Conservation (phyloP, 2,113 vertebrate species). For the Reinhardtius hippoglossoides region DNA sequence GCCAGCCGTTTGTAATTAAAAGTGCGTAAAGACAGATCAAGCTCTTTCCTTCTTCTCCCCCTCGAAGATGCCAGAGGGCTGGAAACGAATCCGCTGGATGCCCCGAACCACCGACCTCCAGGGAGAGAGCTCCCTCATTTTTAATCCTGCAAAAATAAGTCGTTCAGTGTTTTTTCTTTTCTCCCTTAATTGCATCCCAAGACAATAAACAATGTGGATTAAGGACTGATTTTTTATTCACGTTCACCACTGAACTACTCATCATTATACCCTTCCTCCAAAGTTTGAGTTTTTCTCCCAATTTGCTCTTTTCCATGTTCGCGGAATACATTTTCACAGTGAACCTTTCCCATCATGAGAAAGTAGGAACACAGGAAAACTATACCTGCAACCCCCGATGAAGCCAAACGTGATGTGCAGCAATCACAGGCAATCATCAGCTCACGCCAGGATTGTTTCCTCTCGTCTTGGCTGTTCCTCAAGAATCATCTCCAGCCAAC, state of each 20-base stretch:
- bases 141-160: slow-evolving; percentile 23
- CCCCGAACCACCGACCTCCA: neutral
- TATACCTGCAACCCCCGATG: neutral
- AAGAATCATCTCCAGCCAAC: slow-evolving; percentile 21
- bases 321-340: neutral
- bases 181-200: slow-evolving; percentile 41
- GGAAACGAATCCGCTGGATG: slow-evolving; percentile 34
- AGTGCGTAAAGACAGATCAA: slow-evolving; percentile 62
- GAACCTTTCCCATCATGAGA: neutral
- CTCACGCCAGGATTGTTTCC: slow-evolving; percentile 25
- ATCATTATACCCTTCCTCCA: neutral
- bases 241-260: slow-evolving; percentile 7
- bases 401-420: slow-evolving; percentile 29
- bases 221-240: slow-evolving; percentile 12
- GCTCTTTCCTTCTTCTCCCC: slow-evolving; percentile 16
- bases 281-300: slow-evolving; percentile 4
- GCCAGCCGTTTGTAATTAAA: slow-evolving; percentile 75
- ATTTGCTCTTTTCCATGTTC: neutral
- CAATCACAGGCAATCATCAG: slow-evolving; percentile 35
- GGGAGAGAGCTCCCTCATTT: slow-evolving; percentile 20
- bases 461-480: slow-evolving; percentile 6
- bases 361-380: slow-evolving; percentile 4
- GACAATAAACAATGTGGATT: slow-evolving; percentile 43
- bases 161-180: neutral
- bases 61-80: slow-evolving; percentile 39